These are phyloP conservation scores for Cavia aperea DNA, from an alignment of 2,113 vertebrate genomes.

Conservation along the genomic window DNA sequence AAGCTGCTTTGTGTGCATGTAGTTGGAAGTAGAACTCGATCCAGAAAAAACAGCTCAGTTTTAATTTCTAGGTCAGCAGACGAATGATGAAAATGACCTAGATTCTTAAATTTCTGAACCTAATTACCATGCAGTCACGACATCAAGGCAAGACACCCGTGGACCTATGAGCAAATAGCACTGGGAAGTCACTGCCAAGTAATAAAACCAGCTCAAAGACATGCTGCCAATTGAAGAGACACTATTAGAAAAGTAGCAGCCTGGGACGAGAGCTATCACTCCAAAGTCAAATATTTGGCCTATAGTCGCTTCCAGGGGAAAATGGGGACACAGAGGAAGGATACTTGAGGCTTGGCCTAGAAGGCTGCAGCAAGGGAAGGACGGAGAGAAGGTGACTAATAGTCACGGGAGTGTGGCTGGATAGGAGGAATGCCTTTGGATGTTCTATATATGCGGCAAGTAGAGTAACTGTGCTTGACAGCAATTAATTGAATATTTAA, in stretches of 20 bases:
- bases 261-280: neutral
- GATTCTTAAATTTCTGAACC: neutral
- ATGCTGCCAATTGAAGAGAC: neutral
- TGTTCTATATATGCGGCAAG: neutral
- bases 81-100: neutral
- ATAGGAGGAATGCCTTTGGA: neutral
- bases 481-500: neutral
- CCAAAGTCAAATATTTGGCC: neutral
- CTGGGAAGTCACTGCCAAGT: neutral
- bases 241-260: neutral
- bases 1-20: neutral
- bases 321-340: neutral
- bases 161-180: neutral
- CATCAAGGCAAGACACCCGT: neutral
- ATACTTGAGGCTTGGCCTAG: neutral
- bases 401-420: neutral
- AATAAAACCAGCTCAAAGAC: neutral
- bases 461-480: neutral
- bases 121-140: neutral
- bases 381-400: neutral
- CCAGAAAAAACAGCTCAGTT: conserved; percentile 15
- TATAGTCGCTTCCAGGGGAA: neutral
- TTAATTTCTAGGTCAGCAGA: neutral
- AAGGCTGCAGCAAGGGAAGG: neutral
- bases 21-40: neutral